Conservation (phyloP, 2,113 vertebrate species). For the Pachypanchax playfairii region DNA sequence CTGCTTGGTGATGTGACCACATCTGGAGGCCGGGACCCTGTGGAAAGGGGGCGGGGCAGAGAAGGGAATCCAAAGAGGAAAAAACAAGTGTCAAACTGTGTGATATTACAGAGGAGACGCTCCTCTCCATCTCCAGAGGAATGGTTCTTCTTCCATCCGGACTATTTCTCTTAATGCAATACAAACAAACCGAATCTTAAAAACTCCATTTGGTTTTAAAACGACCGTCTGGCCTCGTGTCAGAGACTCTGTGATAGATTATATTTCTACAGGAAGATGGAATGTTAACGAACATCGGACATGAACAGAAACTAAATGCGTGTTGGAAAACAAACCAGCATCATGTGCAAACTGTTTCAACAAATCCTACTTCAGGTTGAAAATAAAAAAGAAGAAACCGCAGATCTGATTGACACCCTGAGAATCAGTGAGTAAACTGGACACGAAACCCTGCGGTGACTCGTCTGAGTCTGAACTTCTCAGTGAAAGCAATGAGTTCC, state of each 20-base stretch:
- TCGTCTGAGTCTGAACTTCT: constrained; percentile 7
- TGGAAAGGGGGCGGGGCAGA: not conserved
- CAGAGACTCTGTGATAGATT: constrained; percentile 35
- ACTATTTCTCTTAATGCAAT: constrained; percentile 43
- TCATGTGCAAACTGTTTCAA: constrained; percentile 14
- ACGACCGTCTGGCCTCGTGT: constrained; percentile 32
- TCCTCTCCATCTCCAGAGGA: constrained; percentile 26
- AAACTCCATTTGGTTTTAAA: constrained; percentile 26
- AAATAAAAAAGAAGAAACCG: constrained; percentile 9
- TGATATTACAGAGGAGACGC: not conserved
- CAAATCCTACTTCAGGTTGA: constrained; percentile 20
- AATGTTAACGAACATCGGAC: constrained; percentile 32
- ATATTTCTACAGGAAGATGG: constrained; percentile 28
- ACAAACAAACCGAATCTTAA: constrained; percentile 37
- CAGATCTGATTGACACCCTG: not conserved
- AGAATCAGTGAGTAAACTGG: constrained; percentile 5
- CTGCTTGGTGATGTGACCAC: constrained; percentile 88
- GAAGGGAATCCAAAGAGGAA: constrained; percentile 1
- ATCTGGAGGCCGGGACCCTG: constrained; percentile 31
- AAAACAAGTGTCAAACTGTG: not conserved
- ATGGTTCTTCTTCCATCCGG: constrained; percentile 29
- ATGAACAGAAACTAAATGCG: constrained; percentile 10
- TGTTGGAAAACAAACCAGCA: constrained; percentile 18
- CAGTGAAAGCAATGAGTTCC: too few species aligned
- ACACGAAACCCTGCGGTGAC: constrained; percentile 2